Evolutionary conservation across 2,888 invertebrate species (phyloP), one percentile per base, ranked within the genome.

Genomic region (Amphipyra berbera): DNA sequence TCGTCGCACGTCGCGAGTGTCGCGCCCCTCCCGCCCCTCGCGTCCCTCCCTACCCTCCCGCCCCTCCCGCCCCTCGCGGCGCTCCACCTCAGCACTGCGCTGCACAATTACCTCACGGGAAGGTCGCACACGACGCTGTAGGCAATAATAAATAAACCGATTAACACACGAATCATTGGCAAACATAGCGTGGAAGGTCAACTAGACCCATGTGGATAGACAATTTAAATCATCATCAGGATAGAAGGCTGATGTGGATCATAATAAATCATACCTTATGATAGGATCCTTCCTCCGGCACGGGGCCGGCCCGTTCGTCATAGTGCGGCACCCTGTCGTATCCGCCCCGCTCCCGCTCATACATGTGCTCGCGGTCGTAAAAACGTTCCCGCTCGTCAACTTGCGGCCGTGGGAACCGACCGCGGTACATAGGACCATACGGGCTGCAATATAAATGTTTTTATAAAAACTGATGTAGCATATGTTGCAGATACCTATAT

Each of bases 61-160:
- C 3, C 44, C 67, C 33, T 82, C 85, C 0, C 89, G 78, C 6
- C 50, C 71, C 55, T 87, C 86, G 40, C 84, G 85, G 0, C 92
- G 83, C 67, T 93, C 94, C 12, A 90, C 91, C 54, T 93, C 94
- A 0, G 96, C 96, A 30, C 21, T 21, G 3, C 97, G 96, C 87
- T 97, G 97, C 0, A 97, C 97, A 71, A 97, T 97, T 1, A 97
- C 97, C 86, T 97, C 86, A 59, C 91, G 86, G 10, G 90, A 83
- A 1, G 97, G 96, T 6, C 97, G 95, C 64, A 96, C 88, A 50
- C 95, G 95, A 6, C 96, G 90, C 90, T 94, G 7, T 30, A 6
- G 6, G 30, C 30, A 7, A 30, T 30, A 30, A 30, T 7, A 30
- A 30, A 30, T 30, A 30, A 30, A 30, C 30, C 30, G 7, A 30